These are phyloP conservation scores for Bathynomus jamesi DNA, from an alignment of 1,140 invertebrate genomes.

Conservation along the genomic window DNA sequence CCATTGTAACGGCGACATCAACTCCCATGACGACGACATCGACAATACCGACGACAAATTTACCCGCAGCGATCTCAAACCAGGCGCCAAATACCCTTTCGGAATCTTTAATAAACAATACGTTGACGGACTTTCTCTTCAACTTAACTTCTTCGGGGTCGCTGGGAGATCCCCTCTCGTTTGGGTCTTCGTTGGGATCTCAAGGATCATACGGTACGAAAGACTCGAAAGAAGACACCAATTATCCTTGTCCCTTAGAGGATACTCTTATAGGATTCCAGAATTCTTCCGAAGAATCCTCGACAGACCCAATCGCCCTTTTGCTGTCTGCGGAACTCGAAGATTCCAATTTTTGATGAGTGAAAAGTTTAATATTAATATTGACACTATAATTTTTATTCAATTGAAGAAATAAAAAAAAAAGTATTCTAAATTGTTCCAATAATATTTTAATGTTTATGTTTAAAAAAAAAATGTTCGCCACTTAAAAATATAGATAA, in stretches of 20 bases:
- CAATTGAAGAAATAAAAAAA: too few relatives aligned
- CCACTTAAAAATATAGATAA: too few relatives aligned
- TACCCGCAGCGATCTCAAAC: not conserved
- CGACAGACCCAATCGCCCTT: not conserved
- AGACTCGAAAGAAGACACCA: not conserved
- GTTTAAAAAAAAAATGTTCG: too few relatives aligned
- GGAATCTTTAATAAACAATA: not conserved
- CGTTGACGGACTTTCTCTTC: not conserved
- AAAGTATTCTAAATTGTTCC: too few relatives aligned
- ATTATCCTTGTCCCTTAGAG: not conserved
- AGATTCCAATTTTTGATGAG: not conserved
- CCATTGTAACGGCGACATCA: too few relatives aligned
- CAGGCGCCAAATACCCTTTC: not conserved
- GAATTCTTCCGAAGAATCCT: not conserved
- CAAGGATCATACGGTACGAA: not conserved
- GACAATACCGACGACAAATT: not conserved
- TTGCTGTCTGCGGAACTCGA: not conserved
- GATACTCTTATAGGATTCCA: not conserved
- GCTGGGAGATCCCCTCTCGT: not conserved
- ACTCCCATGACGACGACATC: not conserved
- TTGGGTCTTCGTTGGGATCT: not conserved
- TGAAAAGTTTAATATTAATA: not conserved
- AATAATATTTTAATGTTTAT: too few relatives aligned
- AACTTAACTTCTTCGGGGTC: not conserved
- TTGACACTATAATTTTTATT: not conserved